A percentile compares a stretch with the other conserved stretches of the same genome.
These are phyloP conservation scores for human DNA, from an alignment of 2,113 vertebrate genomes.

Conservation along the genomic window GRCh38 chr12:107948001-107948500, in stretches of 20 bases:
- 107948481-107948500: not conserved
- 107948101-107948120: not conserved
- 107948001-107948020: not conserved
- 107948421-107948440: not conserved
- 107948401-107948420: not conserved
- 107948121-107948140: not conserved
- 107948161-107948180: fast-evolving
- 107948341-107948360: not conserved
- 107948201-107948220: not conserved
- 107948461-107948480: not conserved
- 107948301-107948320: not conserved
- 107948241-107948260: not conserved
- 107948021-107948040: not conserved
- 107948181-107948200: not conserved
- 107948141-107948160: not conserved
- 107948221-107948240: not conserved
- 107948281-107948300: not conserved
- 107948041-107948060: not conserved
- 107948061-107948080: not conserved
- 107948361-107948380: not conserved
- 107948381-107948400: not conserved
- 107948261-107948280: not conserved
- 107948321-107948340: not conserved
- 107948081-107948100: not conserved
- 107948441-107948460: not conserved